Conservation (phyloP, 2,888 invertebrate species). For the Tryphoninae sp. region DNA sequence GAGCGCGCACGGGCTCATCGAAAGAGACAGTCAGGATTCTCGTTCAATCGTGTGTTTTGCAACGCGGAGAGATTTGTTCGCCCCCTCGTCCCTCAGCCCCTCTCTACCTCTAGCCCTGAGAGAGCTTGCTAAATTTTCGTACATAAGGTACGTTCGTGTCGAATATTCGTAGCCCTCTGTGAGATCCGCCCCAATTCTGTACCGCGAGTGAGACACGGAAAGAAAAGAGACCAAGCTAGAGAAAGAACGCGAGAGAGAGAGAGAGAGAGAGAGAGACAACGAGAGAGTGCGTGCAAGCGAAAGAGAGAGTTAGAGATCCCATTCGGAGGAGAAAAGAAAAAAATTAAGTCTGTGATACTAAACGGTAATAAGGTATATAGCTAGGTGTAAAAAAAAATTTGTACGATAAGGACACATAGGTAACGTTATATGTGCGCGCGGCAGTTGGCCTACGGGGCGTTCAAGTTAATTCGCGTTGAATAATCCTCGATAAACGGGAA, state of each 20-base stretch:
- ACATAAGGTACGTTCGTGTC: constrained; percentile 47
- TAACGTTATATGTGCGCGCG: constrained; percentile 59
- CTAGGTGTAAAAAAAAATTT: constrained; percentile 67
- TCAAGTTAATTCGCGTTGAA: constrained; percentile 37
- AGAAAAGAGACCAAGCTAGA: constrained; percentile 21
- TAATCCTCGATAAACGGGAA: constrained; percentile 10
- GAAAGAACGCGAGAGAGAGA: constrained; percentile 27
- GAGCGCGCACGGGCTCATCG: not conserved
- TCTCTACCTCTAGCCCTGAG: not conserved
- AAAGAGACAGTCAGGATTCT: not conserved
- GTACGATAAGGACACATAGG: constrained; percentile 68
- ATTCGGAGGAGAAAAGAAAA: constrained; percentile 65
- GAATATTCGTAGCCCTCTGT: constrained; percentile 57
- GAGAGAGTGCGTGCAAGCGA: constrained; percentile 37
- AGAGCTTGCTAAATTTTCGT: not conserved
- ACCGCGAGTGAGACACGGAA: constrained; percentile 48
- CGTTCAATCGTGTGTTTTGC: constrained; percentile 16
- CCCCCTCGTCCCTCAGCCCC: not conserved
- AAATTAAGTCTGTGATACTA: constrained; percentile 78
- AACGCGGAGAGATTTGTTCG: constrained; percentile 35
- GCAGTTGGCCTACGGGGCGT: constrained; percentile 64
- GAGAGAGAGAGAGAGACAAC: constrained; percentile 27
- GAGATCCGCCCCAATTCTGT: constrained; percentile 63
- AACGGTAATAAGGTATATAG: constrained; percentile 76
- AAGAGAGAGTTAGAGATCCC: constrained; percentile 32